These are phyloP conservation scores for Phymastichus coffea DNA, from an alignment of 1,140 invertebrate species.

Conservation along the genomic window DNA sequence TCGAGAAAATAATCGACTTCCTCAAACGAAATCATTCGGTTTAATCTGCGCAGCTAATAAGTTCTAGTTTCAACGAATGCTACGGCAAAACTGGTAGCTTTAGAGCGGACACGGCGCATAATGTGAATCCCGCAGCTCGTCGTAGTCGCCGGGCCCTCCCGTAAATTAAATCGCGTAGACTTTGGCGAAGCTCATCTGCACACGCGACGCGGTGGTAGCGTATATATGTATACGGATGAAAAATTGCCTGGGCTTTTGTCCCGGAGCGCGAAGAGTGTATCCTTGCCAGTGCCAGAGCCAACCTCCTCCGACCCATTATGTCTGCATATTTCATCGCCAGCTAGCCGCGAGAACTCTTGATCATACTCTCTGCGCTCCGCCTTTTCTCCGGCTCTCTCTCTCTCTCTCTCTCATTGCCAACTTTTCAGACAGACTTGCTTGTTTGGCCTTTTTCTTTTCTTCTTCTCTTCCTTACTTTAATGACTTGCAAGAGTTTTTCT, in stretches of 20 bases:
- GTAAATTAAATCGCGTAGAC: conserved; percentile 13
- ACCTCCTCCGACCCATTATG: conserved; percentile 1
- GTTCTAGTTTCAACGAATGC: too few relatives aligned
- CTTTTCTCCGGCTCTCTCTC: too few relatives aligned
- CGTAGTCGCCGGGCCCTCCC: background rate
- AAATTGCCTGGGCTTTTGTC: conserved; percentile 5
- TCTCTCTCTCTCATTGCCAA: too few relatives aligned
- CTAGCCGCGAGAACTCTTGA: background rate
- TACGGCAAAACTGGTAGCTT: too few relatives aligned
- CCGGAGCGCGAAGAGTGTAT: background rate
- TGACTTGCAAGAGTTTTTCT: too few relatives aligned
- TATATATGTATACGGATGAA: background rate
- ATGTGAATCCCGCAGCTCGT: background rate
- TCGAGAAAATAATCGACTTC: too few relatives aligned
- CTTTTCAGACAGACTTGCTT: too few relatives aligned
- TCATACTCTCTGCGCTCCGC: background rate
- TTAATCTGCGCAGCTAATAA: too few relatives aligned
- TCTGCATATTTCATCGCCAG: conserved; percentile 11
- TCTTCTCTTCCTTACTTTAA: too few relatives aligned
- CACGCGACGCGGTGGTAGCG: background rate
- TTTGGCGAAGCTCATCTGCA: background rate
- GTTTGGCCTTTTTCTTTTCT: too few relatives aligned
- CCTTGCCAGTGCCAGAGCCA: background rate
- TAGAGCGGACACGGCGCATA: background rate
- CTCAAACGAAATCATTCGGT: too few relatives aligned